These are phyloP conservation scores for Drosophila melanica DNA, from an alignment of 1,140 invertebrate species.

Conservation along the genomic window DNA sequence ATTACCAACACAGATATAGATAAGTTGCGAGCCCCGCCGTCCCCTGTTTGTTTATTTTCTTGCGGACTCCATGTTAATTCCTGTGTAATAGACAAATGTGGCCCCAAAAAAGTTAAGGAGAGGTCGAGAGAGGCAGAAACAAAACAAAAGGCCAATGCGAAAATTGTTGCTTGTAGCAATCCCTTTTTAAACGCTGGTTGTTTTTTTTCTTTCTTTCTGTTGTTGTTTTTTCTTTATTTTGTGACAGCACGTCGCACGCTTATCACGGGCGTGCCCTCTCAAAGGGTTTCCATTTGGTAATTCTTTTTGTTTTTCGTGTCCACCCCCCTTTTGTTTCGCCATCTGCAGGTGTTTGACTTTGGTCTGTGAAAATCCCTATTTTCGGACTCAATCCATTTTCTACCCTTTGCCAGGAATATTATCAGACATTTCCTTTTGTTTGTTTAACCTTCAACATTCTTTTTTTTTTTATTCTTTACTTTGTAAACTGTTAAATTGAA, in stretches of 20 bases:
- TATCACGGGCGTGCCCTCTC: conserved; percentile 47
- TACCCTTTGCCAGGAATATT: conserved; percentile 45
- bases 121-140: conserved; percentile 17
- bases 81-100: conserved; percentile 76
- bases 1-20: conserved; percentile 21
- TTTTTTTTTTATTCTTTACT: conserved; percentile 15
- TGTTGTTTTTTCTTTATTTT: conserved; percentile 19
- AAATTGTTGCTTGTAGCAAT: conserved; percentile 12
- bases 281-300: conserved; percentile 47
- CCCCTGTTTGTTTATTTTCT: conserved; percentile 50
- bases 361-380: conserved; percentile 43
- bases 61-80: conserved; percentile 67
- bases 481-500: conserved; percentile 60
- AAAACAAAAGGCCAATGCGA: conserved; percentile 17
- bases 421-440: conserved; percentile 55
- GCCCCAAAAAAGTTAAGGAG: conserved; percentile 21
- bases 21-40: conserved; percentile 20
- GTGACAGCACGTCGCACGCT: conserved; percentile 50
- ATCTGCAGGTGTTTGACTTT: conserved; percentile 73
- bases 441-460: conserved; percentile 31
- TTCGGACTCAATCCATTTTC: not conserved
- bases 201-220: conserved; percentile 7
- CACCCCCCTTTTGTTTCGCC: conserved; percentile 41
- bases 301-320: not conserved
- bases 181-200: conserved; percentile 10